Evolutionary conservation across 2,113 vertebrate species (phyloP).

Genomic region (Hippocampus mohnikei): DNA sequence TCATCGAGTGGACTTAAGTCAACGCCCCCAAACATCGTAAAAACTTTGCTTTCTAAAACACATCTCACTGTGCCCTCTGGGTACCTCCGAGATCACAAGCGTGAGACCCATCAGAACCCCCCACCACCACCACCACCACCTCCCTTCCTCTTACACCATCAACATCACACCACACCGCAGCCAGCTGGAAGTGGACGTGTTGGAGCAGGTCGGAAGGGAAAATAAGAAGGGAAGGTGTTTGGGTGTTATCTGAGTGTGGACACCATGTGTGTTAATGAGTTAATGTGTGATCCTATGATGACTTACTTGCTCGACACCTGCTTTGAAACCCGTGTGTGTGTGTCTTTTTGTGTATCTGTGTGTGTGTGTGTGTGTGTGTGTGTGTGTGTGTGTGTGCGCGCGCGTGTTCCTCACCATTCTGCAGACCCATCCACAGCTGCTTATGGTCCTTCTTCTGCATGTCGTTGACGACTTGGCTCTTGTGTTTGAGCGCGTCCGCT

Average conservation of each 20-base stretch:
- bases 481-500: slow-evolving; percentile 98
- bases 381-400: slow-evolving; percentile 3
- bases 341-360: not conserved
- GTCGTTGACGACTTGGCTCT: slow-evolving; percentile 97
- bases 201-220: slow-evolving; percentile 3
- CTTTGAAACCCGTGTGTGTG: not conserved
- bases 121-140: too few relatives aligned
- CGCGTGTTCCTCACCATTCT: slow-evolving; percentile 81
- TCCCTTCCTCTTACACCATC: not conserved
- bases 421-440: slow-evolving; percentile 99
- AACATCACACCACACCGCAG: not conserved
- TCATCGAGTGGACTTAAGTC: too few relatives aligned
- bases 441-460: slow-evolving; percentile 99
- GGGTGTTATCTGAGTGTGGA: not conserved
- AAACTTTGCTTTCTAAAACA: slow-evolving; percentile 16
- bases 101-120: not conserved
- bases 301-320: slow-evolving; percentile 22
- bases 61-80: not conserved
- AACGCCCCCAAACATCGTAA: not conserved
- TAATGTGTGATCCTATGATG: slow-evolving; percentile 6
- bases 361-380: slow-evolving; percentile 1
- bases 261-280: slow-evolving; percentile 18
- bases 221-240: slow-evolving; percentile 12
- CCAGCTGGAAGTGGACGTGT: not conserved
- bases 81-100: slow-evolving; percentile 12